Evolutionary conservation across 2,113 vertebrate species (phyloP), one percentile per base, ranked within the genome.

Genomic region (Dicentrarchus labrax): DNA sequence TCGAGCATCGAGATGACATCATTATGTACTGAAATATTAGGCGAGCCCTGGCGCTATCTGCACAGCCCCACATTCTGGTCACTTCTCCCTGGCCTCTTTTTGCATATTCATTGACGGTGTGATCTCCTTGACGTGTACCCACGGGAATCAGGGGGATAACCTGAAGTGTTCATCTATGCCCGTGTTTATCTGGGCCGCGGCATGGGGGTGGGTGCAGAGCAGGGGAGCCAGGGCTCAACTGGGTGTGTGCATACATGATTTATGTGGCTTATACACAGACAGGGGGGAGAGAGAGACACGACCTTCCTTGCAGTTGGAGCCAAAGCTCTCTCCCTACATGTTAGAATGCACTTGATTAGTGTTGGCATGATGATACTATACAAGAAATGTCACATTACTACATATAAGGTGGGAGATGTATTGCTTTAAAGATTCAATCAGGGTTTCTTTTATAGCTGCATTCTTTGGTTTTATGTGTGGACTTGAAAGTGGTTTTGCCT

Each of bases 211-310:
- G 88, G 70, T 87, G 86, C 59, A 36, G 78, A 82, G 87, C 39
- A 62, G 80, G 76, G 53, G 75, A 91, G 75, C 72, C 36, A 47
- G 74, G 87, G 91, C 92, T 94, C 89, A 93, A 79, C 86, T 72
- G 76, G 84, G 68, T 93, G 94, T 95, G 92, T 86, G 91, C 93
- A 94, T 94, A 92, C 94, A 95, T 95, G 94, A 95, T 94, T 95
- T 93, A 95, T 93, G 82, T 65, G 75, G 86, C 87, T 93, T 94
- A 92, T 24, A 82, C 62, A 72, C 41, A 41, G 71, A 78, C 69
- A 15, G 61, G 38, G 65, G 76, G 67, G 70, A 41, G 48, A 51
- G 56, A 60, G 54, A 70, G 72, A 84, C 30, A 30, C 10, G 90
- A 91, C 93, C 91, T 93, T 92, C 78, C 50, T 64, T 47, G 45